A percentile compares a stretch with the other conserved stretches of the same genome.
These are phyloP conservation scores for Aleiodes leptofemur DNA, from an alignment of 2,888 invertebrate genomes.

Conservation along the genomic window DNA sequence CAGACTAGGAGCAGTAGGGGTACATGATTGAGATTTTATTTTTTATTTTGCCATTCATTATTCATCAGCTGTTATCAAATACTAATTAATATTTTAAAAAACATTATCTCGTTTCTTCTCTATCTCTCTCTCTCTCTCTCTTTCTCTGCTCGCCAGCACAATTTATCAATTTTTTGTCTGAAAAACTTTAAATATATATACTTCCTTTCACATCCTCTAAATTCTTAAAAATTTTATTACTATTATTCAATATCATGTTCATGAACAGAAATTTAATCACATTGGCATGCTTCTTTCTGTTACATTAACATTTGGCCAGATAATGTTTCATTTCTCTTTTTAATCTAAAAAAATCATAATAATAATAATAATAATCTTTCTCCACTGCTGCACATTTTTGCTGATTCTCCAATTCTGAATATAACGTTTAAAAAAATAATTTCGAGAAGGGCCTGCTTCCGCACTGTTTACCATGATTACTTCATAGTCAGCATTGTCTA, in stretches of 20 bases:
- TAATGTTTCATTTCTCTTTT: constrained; percentile 6
- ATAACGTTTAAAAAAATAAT: background rate
- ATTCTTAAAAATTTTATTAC: too few relatives aligned
- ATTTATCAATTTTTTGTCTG: constrained; percentile 30
- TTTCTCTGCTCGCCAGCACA: constrained; percentile 44
- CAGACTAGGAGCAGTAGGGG: constrained; percentile 74
- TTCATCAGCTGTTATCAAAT: constrained; percentile 41
- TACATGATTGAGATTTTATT: constrained; percentile 66
- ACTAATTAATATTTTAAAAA: constrained; percentile 6
- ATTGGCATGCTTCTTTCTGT: constrained; percentile 27
- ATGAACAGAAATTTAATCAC: constrained; percentile 11
- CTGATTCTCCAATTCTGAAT: constrained; percentile 12
- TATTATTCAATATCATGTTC: background rate
- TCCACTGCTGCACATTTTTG: constrained; percentile 8
- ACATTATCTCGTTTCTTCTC: constrained; percentile 34
- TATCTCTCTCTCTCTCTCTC: constrained; percentile 22
- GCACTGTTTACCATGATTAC: constrained; percentile 26
- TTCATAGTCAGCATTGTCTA: constrained; percentile 24
- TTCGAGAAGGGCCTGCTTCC: background rate
- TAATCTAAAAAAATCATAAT: background rate
- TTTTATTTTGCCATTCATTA: constrained; percentile 43
- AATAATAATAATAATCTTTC: background rate
- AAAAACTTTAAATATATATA: constrained; percentile 14
- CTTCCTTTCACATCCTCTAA: constrained; percentile 12
- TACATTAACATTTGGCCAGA: constrained; percentile 18